Evolutionary conservation across 92 coral and sea anemone genomes (phyloP).

Genomic region (Palythoa grandis): DNA sequence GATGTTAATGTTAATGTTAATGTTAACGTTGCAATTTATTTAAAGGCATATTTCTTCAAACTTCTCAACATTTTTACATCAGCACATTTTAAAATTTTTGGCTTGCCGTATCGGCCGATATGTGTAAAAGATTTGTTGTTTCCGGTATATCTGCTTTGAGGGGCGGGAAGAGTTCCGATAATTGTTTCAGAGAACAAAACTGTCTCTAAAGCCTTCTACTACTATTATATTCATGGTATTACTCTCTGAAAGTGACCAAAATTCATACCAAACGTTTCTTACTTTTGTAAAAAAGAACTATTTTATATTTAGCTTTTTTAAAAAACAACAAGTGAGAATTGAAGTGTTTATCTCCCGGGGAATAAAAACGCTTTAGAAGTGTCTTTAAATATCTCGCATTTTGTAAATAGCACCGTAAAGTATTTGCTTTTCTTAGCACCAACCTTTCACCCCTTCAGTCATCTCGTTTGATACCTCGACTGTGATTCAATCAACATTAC

Average conservation of each 20-base stretch:
- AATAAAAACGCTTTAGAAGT: constrained; percentile 23
- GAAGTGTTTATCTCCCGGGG: background rate
- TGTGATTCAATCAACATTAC: constrained; percentile 29
- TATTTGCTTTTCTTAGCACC: constrained; percentile 27
- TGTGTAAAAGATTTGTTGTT: background rate
- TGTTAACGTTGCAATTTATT: too few relatives aligned
- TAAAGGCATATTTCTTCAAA: too few relatives aligned
- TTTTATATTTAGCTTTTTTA: background rate
- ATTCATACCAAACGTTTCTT: background rate
- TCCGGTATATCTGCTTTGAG: constrained; percentile 1
- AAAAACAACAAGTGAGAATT: background rate
- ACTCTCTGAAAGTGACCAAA: background rate
- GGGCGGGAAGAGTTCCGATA: constrained; percentile 29
- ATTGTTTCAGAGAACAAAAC: background rate
- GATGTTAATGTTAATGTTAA: too few relatives aligned
- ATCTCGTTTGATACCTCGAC: constrained; percentile 5
- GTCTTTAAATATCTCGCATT: constrained; percentile 42
- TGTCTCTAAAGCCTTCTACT: background rate
- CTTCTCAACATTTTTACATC: background rate
- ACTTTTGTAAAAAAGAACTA: background rate
- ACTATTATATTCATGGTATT: background rate
- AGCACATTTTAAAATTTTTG: background rate
- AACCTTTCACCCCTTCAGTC: constrained; percentile 30
- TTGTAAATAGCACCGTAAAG: constrained; percentile 34
- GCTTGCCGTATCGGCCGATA: background rate